These are phyloP conservation scores for Hippocampus kuda DNA, from an alignment of 2,797 vertebrate genomes.

Conservation along the genomic window DNA sequence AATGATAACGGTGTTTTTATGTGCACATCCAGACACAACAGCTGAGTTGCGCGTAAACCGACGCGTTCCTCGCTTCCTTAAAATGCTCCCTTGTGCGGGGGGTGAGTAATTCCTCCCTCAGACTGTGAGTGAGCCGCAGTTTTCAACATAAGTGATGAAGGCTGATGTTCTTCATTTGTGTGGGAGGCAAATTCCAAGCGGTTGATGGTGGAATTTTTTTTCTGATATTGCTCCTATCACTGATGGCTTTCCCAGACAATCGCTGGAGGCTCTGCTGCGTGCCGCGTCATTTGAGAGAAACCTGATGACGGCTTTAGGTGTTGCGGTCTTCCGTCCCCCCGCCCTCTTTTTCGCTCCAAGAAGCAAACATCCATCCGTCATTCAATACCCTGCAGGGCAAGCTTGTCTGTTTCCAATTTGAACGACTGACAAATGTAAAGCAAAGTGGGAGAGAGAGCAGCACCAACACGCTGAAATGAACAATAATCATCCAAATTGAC, in stretches of 20 bases:
- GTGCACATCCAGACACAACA: conserved; percentile 5
- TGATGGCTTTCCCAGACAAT: conserved; percentile 57
- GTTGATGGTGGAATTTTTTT: conserved; percentile 50
- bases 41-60: background rate
- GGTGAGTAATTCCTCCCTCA: conserved; percentile 30
- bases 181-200: conserved; percentile 51
- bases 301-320: conserved; percentile 34
- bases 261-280: conserved; percentile 27
- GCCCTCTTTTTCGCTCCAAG: conserved; percentile 10
- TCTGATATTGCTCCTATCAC: conserved; percentile 44
- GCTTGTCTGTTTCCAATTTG: conserved; percentile 27
- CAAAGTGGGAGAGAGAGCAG: conserved; percentile 10
- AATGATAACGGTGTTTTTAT: conserved; percentile 2
- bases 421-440: conserved; percentile 24
- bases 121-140: conserved; percentile 15
- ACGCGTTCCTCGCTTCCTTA: background rate
- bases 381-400: conserved; percentile 16
- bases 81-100: background rate
- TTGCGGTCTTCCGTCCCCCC: conserved; percentile 25
- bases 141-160: conserved; percentile 21
- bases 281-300: conserved; percentile 20
- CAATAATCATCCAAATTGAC: background rate
- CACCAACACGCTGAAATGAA: background rate
- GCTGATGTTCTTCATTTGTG: conserved; percentile 32
- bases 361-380: conserved; percentile 7